Conservation (phyloP, 2,113 vertebrate species). For the Anseranas semipalmata region DNA sequence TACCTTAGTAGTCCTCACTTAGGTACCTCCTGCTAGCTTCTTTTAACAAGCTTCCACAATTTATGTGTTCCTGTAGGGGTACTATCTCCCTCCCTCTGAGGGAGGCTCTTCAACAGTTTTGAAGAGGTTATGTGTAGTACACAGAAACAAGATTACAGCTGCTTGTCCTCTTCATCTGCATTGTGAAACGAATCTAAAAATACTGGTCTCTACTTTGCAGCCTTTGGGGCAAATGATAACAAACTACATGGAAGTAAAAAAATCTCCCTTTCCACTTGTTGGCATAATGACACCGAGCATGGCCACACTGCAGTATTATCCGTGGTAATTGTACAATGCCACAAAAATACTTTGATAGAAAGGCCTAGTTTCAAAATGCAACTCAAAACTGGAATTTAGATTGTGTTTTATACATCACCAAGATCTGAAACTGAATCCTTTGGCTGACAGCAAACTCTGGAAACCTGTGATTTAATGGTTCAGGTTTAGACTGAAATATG, state of each 20-base stretch:
- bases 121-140: too few species aligned
- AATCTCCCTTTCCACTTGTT: background rate
- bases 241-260: background rate
- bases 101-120: too few species aligned
- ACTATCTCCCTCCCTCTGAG: too few species aligned
- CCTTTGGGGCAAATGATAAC: background rate
- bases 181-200: background rate
- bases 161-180: background rate
- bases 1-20: background rate
- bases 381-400: background rate
- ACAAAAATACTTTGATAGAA: background rate
- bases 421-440: background rate
- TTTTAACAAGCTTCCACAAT: background rate
- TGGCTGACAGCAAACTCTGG: background rate
- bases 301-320: background rate
- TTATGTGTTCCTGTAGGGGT: too few species aligned
- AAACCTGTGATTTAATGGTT: too few species aligned
- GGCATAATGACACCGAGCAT: background rate
- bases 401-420: background rate
- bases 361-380: background rate
- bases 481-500: background rate
- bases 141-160: too few species aligned
- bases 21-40: background rate
- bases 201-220: background rate
- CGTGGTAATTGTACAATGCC: background rate